Percentiles rank a stretch among this genome's conserved stretches.
These are phyloP conservation scores for Cyanoliseus patagonus DNA, from an alignment of 2,113 vertebrate genomes.

Conservation along the genomic window DNA sequence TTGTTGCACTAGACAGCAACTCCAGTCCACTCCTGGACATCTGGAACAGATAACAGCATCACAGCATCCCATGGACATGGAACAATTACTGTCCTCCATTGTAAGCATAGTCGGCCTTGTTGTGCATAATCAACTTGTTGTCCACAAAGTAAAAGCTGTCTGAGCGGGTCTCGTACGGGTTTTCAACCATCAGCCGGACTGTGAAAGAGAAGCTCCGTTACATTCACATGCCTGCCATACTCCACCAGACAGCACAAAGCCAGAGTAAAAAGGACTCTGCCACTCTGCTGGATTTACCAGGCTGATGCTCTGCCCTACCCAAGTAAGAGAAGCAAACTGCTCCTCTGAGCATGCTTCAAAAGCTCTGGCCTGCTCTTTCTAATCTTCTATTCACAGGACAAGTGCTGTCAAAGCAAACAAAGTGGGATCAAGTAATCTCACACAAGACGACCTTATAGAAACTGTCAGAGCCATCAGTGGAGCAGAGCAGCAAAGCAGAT, in stretches of 20 bases:
- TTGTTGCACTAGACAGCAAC: neutral
- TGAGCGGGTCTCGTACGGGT: conserved; percentile 94
- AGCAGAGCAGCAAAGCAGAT: neutral
- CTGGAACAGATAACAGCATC: neutral
- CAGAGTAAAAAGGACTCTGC: neutral
- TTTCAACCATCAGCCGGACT: conserved; percentile 95
- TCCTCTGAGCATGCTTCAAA: neutral
- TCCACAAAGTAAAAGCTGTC: conserved; percentile 99
- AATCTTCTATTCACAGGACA: neutral
- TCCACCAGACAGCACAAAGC: neutral
- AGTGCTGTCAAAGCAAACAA: neutral
- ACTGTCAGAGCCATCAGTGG: neutral
- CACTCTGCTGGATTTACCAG: neutral
- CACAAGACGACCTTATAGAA: neutral
- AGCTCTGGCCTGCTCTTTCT: neutral
- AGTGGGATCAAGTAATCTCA: neutral
- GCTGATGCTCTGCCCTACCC: neutral
- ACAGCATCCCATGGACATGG: neutral
- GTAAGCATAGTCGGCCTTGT: conserved; percentile 98
- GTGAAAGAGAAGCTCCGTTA: conserved; percentile 53
- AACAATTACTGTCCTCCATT: conserved; percentile 88
- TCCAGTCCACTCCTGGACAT: neutral
- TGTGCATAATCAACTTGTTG: conserved; percentile 99
- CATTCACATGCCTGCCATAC: neutral
- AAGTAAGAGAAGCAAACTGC: neutral